Percentiles rank a stretch among this genome's conserved stretches.
These are phyloP conservation scores for Channallabes apus DNA, from an alignment of 2,797 vertebrate species.

Conservation along the genomic window DNA sequence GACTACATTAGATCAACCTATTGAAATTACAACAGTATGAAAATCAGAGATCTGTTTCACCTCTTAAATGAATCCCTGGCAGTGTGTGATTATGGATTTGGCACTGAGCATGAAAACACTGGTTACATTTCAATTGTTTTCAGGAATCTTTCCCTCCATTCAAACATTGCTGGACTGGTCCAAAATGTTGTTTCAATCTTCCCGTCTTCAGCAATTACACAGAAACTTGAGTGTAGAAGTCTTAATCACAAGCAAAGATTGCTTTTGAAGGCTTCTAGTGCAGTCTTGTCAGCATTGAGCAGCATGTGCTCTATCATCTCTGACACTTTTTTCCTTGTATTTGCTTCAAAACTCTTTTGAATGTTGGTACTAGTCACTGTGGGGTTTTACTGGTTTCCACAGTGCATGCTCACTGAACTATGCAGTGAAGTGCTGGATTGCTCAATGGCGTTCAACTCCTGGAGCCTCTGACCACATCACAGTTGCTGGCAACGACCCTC, in stretches of 20 bases:
- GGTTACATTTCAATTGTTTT: not conserved
- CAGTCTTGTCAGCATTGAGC: not conserved
- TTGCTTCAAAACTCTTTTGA: slow-evolving; percentile 25
- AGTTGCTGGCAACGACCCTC: slow-evolving; percentile 26
- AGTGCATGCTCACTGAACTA: slow-evolving; percentile 39
- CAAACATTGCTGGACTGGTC: not conserved
- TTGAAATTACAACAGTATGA: not conserved
- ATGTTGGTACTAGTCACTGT: slow-evolving; percentile 29
- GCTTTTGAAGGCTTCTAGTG: not conserved
- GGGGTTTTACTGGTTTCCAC: slow-evolving; percentile 35
- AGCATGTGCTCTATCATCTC: not conserved
- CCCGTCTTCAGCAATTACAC: not conserved
- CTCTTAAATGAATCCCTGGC: slow-evolving; percentile 2
- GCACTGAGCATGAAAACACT: slow-evolving; percentile 18
- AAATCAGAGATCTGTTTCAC: slow-evolving; percentile 12
- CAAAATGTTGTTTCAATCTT: not conserved
- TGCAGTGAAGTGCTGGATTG: slow-evolving; percentile 41
- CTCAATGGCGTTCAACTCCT: slow-evolving; percentile 33
- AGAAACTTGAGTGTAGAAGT: not conserved
- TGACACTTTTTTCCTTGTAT: slow-evolving; percentile 10
- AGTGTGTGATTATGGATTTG: slow-evolving; percentile 17
- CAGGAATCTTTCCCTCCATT: not conserved
- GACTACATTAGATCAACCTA: not conserved
- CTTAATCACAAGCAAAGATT: not conserved
- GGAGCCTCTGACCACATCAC: slow-evolving; percentile 51